Evolutionary conservation across 2,888 invertebrate genomes (phyloP).

Genomic region (Hydrotaea cyrtoneurina): DNA sequence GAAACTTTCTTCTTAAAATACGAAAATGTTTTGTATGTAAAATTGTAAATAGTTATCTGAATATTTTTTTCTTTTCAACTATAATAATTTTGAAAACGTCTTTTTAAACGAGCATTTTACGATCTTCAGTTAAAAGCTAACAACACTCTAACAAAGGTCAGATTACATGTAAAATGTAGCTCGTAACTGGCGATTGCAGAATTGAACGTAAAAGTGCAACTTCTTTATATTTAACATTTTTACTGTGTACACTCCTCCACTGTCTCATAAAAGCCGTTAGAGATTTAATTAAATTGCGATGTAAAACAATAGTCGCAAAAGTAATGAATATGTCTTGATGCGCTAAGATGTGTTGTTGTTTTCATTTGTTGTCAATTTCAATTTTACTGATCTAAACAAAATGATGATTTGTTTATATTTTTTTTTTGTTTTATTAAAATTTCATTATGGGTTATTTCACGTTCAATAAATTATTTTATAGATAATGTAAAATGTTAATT

Average conservation of each 20-base stretch:
- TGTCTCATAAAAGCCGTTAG: neutral
- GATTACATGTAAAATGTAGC: too few species aligned
- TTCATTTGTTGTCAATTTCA: neutral
- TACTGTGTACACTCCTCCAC: constrained; percentile 16
- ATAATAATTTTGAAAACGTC: too few species aligned
- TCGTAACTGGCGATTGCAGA: neutral
- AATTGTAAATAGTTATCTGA: too few species aligned
- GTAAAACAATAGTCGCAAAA: neutral
- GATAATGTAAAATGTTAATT: neutral
- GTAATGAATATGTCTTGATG: constrained; percentile 6
- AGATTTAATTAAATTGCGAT: neutral
- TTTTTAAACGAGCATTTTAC: too few species aligned
- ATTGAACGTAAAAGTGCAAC: neutral
- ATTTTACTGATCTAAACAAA: neutral
- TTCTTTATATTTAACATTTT: neutral
- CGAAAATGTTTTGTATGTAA: too few species aligned
- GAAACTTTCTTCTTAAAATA: too few species aligned
- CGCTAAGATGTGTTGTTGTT: neutral
- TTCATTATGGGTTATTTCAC: neutral
- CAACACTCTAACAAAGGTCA: too few species aligned
- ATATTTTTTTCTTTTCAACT: too few species aligned
- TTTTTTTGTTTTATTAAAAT: neutral
- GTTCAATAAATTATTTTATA: constrained; percentile 1
- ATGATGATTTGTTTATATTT: constrained; percentile 2
- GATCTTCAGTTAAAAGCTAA: too few species aligned